A percentile compares a stretch with the other conserved stretches of the same genome.
Conservation (phyloP, 1,140 invertebrate species). For the honey bee (Apis mellifera) region Amel_HAv3.1 CM009944.2:5785001-5785500, state of each 20-base stretch:
- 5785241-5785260: too few species aligned
- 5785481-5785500: conserved; percentile 59
- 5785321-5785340: neutral
- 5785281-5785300: neutral
- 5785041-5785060: neutral
- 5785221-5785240: too few species aligned
- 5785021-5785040: neutral
- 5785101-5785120: neutral
- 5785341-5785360: neutral
- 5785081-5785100: neutral
- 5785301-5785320: neutral
- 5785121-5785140: neutral
- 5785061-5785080: neutral
- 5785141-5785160: neutral
- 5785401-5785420: neutral
- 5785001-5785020: neutral
- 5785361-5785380: neutral
- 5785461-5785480: conserved; percentile 53
- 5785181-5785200: too few species aligned
- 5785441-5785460: neutral
- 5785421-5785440: neutral
- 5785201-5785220: too few species aligned
- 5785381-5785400: conserved; percentile 2
- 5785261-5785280: too few species aligned
- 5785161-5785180: neutral